Base-by-base conservation (phyloP, 1,140 invertebrate genomes). In the Cataglyphis hispanica region DNA sequence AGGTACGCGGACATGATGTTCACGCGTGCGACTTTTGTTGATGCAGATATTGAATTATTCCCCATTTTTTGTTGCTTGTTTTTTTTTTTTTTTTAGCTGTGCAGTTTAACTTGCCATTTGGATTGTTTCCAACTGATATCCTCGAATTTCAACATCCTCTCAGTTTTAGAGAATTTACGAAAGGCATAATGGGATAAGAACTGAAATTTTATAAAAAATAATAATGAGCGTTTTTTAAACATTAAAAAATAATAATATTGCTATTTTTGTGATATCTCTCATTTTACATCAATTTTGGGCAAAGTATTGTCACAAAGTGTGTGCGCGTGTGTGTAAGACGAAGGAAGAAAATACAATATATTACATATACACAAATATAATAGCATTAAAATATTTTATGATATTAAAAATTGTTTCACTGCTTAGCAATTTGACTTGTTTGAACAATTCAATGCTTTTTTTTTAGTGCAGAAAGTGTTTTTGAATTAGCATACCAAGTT, bases 1-100 rank as follows among this genome's bases (percentile, higher is more conserved):
- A 97, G 96, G 96, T 96, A 96, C 93, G 83, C 61, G 74, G 80
- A 80, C 86, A 63, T 60, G 63, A 70, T 78, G 78, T 88, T 81
- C 89, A 85, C 84, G 86, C 91, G 80, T 91, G 90, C 67, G 50
- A 76, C 87, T 90, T 90, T 84, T 80, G 74, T 89, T 90, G 85
- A 84, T 89, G 80, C 87, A 66, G 63, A 69, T 60, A 70, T 87
- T 90, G 80, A 85, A 87, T 60, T 88, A 46, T 46, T 90, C 80
- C 84, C 88, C 85, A 81, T 90, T 87, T 89, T 87, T 88, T 90
- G 72, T 87, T 50, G 56, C 78, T 74, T 81, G 80, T 84, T 85
- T 92, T 87, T 64, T n/a, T 78, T 74, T 84, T 85, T 92, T 87
- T 64, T n/a, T 78, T 74, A 86, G 77, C 72, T 69, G 70, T 69